Percentiles rank a stretch among this genome's conserved stretches.
Conservation (phyloP, 2,797 vertebrate species). For the Loriculus beryllinus region DNA sequence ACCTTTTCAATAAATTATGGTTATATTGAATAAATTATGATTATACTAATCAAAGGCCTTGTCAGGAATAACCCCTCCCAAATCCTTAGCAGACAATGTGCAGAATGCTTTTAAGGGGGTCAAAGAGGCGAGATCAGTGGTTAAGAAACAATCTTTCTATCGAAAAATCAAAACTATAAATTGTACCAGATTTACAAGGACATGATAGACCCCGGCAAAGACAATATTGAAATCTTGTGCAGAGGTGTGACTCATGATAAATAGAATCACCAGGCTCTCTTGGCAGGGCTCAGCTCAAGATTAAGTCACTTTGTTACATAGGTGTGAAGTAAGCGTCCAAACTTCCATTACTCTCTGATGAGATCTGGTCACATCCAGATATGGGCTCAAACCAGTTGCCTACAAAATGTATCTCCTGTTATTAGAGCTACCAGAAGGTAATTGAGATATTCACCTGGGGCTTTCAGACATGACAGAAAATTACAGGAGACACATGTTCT, state of each 20-base stretch:
- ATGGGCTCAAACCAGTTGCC: not conserved
- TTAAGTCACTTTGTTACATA: not conserved
- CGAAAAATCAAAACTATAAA: not conserved
- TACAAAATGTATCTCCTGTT: not conserved
- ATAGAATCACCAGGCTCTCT: not conserved
- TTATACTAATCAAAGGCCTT: not conserved
- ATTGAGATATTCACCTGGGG: not conserved
- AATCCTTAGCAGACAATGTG: not conserved
- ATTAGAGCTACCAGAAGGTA: not conserved
- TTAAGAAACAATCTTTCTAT: not conserved
- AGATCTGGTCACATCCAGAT: not conserved
- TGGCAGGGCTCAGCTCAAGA: not conserved
- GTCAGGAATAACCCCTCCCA: not conserved
- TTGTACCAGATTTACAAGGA: not conserved
- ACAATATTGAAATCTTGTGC: not conserved
- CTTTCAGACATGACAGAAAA: not conserved
- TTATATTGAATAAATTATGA: not conserved
- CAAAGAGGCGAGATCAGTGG: not conserved
- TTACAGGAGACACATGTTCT: not conserved
- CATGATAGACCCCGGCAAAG: not conserved
- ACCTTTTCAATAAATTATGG: not conserved
- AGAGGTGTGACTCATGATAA: not conserved
- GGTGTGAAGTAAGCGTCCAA: not conserved
- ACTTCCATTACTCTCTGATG: not conserved
- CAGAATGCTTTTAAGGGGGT: not conserved